Evolutionary conservation across 2,797 vertebrate genomes (phyloP), one percentile per base, ranked within the genome.

Genomic region (Acanthis flammea): DNA sequence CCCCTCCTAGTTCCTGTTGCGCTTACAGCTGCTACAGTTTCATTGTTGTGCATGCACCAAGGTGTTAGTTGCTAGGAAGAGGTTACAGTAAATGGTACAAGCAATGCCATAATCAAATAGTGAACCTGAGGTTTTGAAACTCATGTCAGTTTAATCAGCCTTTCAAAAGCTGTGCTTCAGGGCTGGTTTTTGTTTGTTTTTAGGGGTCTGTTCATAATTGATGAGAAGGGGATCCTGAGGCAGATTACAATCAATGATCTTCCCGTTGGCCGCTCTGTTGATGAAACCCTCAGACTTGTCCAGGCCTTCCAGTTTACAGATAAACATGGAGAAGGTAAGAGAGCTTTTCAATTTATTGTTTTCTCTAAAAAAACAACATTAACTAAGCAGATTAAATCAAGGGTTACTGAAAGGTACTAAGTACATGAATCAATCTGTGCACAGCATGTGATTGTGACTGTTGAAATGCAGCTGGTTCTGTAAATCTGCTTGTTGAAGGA

Each of bases 231-330:
- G 39, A 97, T 99, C 91, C 98, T 99, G 97, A 98, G 99, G 62
- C 99, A 99, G 98, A 99, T 99, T 92, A 99, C 99, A 86, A 99
- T 99, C 94, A 99, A 99, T 13, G 99, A 99, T 97, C 98, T 99
- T 42, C 99, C 99, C 50, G 99, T 99, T 50, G 99, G 99, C 25
- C 99, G 99, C 60, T 99, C 98, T 44, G 98, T 99, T 57, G 99
- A 99, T 65, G 99, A 99, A 97, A 99, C 98, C 13, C 97, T 99
- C 87, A 98, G 99, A 83, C 97, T 99, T 94, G 99, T 99, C 83
- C 99, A 99, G 97, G 99, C 99, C 37, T 99, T 99, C 98, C 99
- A 99, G 97, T 99, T 99, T 93, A 99, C 99, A 25, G 99, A 99
- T 97, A 99, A 99, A 88, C 98, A 99, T 44, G 99, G 99, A 96